Evolutionary conservation across 2,797 vertebrate species (phyloP), one percentile per base, ranked within the genome.

Genomic region (Poeciliopsis presidionis): DNA sequence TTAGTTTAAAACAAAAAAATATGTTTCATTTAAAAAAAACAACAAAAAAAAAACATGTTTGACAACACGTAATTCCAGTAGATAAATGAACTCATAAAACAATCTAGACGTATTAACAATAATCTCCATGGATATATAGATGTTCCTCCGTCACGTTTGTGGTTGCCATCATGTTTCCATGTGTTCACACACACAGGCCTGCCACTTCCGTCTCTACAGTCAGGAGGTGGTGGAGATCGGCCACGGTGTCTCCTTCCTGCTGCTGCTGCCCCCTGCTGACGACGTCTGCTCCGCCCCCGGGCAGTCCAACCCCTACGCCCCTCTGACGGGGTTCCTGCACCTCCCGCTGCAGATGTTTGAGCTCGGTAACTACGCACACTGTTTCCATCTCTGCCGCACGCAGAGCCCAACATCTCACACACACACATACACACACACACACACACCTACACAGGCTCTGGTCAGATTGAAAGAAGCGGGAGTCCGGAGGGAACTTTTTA

Each of bases 321-420:
- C 95, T 25, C 96, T 97, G 94, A 96, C 97, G 75, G 97, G 98
- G 82, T 99, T 99, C 95, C 97, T 99, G 90, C 97, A 99, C 96
- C 97, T 99, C 89, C 98, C 98, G 81, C 97, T 99, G 95, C 98
- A 99, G 95, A 99, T 98, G 97, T 99, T 99, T 90, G 98, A 99
- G 95, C 97, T 99, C 14, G 98, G 98, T 99, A 97, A 81, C 36
- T 1, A 53, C 30, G 33, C 95, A 94, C 36, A 25, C 47, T 25
- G 9, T 39, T 33, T 72, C 33, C 33, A 20, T 67, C 63, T 45
- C 67, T 70, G 67, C 67, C 16, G 41, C 41, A 28, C 14, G 12
- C 11, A 46, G 25, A 46, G n/a, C 25, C 65, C 18, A 13, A 28
- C 43, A 41, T n/a, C 36, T 67, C 61, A 1, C 59, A 18, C n/a